Evolutionary conservation across 2,888 invertebrate genomes (phyloP).

Genomic region (Pyrochroa serraticornis): DNA sequence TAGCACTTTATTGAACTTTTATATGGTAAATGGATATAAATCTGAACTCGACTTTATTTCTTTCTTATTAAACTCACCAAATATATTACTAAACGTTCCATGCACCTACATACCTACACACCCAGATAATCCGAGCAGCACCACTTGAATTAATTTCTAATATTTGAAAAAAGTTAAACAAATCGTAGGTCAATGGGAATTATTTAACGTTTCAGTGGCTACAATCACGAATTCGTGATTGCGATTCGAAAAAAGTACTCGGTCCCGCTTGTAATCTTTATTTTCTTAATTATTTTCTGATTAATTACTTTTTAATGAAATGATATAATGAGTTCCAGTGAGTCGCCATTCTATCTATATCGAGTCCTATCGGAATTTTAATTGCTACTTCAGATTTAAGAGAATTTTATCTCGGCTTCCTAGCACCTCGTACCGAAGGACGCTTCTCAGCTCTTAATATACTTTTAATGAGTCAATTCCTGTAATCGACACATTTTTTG

Average conservation of each 20-base stretch:
- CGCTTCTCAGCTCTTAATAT: background rate
- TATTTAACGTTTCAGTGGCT: no score
- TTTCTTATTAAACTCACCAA: background rate
- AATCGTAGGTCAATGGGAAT: no score
- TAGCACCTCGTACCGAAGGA: background rate
- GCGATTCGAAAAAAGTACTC: background rate
- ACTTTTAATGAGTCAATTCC: constrained; percentile 9
- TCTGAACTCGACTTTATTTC: constrained; percentile 10
- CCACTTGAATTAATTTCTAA: no score
- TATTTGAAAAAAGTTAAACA: no score
- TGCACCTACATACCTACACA: no score
- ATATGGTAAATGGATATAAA: constrained; percentile 19
- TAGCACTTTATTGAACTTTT: constrained; percentile 28
- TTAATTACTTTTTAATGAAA: constrained; percentile 22
- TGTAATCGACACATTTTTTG: background rate
- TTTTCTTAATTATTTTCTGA: constrained; percentile 22
- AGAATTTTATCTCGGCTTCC: constrained; percentile 10
- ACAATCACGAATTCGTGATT: background rate
- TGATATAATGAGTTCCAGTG: constrained; percentile 16
- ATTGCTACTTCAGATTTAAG: constrained; percentile 12
- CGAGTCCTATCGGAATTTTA: constrained; percentile 21
- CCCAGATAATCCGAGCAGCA: no score
- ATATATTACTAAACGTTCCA: constrained; percentile 6
- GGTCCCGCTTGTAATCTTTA: background rate
- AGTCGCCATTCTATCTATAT: constrained; percentile 12